Conservation (phyloP, 2,797 vertebrate species). For the Phataginus tetradactyla region DNA sequence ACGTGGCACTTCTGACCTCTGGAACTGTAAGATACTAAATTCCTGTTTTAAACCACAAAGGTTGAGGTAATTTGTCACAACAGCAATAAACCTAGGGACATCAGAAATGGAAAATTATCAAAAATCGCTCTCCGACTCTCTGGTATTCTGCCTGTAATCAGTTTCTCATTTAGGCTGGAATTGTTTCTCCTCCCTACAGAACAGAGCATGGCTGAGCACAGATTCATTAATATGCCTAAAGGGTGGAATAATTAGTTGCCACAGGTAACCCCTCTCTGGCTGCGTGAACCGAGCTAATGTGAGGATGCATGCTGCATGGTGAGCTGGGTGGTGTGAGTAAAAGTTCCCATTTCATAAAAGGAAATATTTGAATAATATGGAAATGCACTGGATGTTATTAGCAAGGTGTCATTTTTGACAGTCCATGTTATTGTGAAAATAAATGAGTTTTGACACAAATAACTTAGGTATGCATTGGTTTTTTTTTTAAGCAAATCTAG, state of each 20-base stretch:
- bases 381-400: constrained; percentile 90
- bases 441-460: constrained; percentile 93
- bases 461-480: constrained; percentile 92
- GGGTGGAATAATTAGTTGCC: constrained; percentile 89
- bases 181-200: constrained; percentile 79
- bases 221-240: constrained; percentile 89
- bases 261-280: constrained; percentile 90
- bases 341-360: constrained; percentile 86
- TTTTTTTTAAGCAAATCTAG: constrained; percentile 87
- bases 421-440: constrained; percentile 91
- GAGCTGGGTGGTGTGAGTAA: constrained; percentile 80
- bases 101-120: constrained; percentile 81
- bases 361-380: constrained; percentile 92
- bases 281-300: constrained; percentile 86
- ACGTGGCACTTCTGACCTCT: accelerated
- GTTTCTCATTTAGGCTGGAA: constrained; percentile 82
- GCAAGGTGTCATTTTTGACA: constrained; percentile 91
- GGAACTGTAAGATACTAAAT: neutral
- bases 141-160: constrained; percentile 81
- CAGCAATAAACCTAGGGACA: constrained; percentile 63
- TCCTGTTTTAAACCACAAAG: neutral
- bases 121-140: constrained; percentile 74
- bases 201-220: constrained; percentile 80
- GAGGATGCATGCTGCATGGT: constrained; percentile 81
- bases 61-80: neutral